Evolutionary conservation across 23 tunicate genomes (phyloP).

Genomic region (Clavelina lepadiformis): DNA sequence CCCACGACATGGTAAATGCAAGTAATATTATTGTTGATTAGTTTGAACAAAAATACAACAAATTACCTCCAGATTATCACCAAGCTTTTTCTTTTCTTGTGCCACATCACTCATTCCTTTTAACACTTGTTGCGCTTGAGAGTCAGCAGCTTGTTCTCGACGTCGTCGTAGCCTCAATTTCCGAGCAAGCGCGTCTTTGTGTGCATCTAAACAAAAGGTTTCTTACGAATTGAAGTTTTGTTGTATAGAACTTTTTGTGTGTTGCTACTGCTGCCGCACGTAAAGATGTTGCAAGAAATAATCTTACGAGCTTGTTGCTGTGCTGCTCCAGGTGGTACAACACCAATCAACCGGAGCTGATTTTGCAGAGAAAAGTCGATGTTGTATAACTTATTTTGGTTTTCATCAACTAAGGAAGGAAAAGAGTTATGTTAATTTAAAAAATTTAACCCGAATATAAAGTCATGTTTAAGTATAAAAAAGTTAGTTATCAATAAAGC

Average conservation of each 20-base stretch:
- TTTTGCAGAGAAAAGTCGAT: constrained; percentile 82
- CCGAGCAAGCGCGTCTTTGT: constrained; percentile 40
- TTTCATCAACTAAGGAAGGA: constrained; percentile 23
- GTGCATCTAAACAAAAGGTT: no score
- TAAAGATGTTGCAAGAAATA: no score
- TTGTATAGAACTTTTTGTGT: no score
- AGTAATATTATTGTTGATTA: no score
- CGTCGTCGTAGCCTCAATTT: constrained; percentile 47
- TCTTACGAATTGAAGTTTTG: no score
- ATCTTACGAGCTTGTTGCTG: constrained; percentile 26
- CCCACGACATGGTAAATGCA: no score
- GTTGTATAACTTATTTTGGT: constrained; percentile 64
- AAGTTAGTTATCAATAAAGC: no score
- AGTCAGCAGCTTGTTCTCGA: constrained; percentile 42
- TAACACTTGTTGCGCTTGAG: constrained; percentile 66
- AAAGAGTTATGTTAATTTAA: not conserved
- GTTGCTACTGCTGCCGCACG: no score
- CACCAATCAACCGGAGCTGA: constrained; percentile 75
- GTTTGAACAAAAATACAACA: not conserved
- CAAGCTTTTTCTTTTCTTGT: constrained; percentile 30
- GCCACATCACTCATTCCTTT: constrained; percentile 77
- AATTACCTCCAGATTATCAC: constrained; percentile 3
- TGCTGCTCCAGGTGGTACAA: constrained; percentile 70
- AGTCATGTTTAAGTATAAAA: no score
- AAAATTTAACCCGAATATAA: no score